Conservation (phyloP, 2,113 vertebrate genomes). For the Protobothrops flavoviridis region DNA sequence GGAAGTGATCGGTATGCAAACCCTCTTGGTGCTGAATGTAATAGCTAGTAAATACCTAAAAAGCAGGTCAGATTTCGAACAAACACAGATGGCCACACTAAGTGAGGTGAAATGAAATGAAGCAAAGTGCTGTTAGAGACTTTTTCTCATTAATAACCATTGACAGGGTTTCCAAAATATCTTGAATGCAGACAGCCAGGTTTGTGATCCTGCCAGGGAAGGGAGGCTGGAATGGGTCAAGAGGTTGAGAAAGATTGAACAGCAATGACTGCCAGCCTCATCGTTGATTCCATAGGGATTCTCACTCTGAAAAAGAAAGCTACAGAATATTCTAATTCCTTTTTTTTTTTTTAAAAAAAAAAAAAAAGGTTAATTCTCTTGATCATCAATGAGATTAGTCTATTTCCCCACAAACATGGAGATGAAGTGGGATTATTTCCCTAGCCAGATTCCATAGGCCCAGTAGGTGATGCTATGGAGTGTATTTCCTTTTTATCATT, state of each 20-base stretch:
- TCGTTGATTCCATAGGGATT: constrained; percentile 10
- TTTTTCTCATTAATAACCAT: background rate
- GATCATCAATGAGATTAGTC: background rate
- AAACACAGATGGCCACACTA: background rate
- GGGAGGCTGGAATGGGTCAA: background rate
- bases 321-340: background rate
- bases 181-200: background rate
- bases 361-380: background rate
- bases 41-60: background rate
- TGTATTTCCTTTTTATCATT: background rate
- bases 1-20: background rate
- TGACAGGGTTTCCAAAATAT: background rate
- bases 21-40: background rate
- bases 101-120: background rate
- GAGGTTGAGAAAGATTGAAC: background rate
- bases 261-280: background rate
- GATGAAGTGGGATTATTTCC: background rate
- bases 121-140: background rate
- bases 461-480: background rate
- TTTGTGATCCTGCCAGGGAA: background rate
- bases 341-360: too few relatives aligned
- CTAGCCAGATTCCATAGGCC: background rate
- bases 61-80: background rate
- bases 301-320: background rate
- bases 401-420: background rate